phyloP scores from a whole-genome alignment of 1,140 invertebrate genomes.

The Leptoteleia sp. region DNA sequence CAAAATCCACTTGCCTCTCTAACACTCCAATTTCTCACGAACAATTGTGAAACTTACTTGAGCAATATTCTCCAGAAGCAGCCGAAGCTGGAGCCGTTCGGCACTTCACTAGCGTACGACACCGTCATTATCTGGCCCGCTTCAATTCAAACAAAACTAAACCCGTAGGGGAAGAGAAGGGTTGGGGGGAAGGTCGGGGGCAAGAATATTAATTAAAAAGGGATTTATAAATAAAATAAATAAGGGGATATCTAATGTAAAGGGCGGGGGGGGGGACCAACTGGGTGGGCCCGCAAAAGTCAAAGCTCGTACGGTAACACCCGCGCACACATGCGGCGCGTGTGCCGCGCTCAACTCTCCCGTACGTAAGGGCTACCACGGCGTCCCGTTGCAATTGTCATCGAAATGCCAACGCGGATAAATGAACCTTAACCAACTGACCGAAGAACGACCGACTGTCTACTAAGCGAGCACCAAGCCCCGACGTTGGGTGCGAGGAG shows the following conservation, averaged over 20 bases:
- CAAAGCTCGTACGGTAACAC: conserved; percentile 48
- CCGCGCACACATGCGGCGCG: conserved; percentile 74
- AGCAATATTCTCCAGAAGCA: conserved; percentile 93
- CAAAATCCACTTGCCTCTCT: conserved; percentile 27
- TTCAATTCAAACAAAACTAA: conserved; percentile 37
- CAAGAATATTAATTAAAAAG: too few species aligned
- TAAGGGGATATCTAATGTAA: too few species aligned
- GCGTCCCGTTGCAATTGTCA: conserved; percentile 51
- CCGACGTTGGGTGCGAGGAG: conserved; percentile 72
- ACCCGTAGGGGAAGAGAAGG: too few species aligned
- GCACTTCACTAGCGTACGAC: conserved; percentile 92
- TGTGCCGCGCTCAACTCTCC: conserved; percentile 66
- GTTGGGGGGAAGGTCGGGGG: too few species aligned
- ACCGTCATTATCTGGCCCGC: conserved; percentile 87
- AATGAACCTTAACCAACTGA: conserved; percentile 73
- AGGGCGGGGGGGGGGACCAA: too few species aligned
- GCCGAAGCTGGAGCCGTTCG: conserved; percentile 93
- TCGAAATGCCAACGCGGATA: conserved; percentile 45
- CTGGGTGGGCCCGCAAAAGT: too few species aligned
- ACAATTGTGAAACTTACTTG: conserved; percentile 86
- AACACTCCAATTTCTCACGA: conserved; percentile 26
- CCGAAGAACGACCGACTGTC: conserved; percentile 74
- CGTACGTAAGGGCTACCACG: conserved; percentile 30
- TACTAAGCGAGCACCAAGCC: conserved; percentile 74
- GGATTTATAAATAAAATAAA: too few species aligned